Evolutionary conservation across 2,888 invertebrate genomes (phyloP).

Genomic region (Dendrolimus houi): DNA sequence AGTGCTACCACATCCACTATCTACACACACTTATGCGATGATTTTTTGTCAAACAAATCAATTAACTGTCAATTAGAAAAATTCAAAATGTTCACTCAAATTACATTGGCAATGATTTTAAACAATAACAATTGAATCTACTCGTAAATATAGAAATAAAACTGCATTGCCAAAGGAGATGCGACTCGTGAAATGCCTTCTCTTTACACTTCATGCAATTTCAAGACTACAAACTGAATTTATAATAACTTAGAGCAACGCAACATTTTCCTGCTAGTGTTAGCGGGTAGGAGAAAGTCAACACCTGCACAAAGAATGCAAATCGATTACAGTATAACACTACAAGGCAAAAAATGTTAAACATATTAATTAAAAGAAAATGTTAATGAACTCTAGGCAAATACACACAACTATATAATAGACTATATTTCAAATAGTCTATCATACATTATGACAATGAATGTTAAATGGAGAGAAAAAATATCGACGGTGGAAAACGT

Average conservation of each 20-base stretch:
- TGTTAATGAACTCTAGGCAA: slow-evolving; percentile 53
- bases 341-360: slow-evolving; percentile 69
- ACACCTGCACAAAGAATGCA: slow-evolving; percentile 75
- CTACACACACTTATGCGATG: slow-evolving; percentile 57
- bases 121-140: slow-evolving; percentile 22
- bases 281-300: slow-evolving; percentile 72
- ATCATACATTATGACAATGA: slow-evolving; percentile 27
- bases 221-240: slow-evolving; percentile 40
- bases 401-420: slow-evolving; percentile 46
- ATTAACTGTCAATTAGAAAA: slow-evolving; percentile 44
- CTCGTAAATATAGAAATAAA: slow-evolving; percentile 20
- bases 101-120: background rate
- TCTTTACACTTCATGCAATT: slow-evolving; percentile 58
- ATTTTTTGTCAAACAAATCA: slow-evolving; percentile 53
- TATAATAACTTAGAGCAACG: slow-evolving; percentile 60
- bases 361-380: slow-evolving; percentile 51
- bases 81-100: slow-evolving; percentile 7
- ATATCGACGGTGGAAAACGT: slow-evolving; percentile 58
- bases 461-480: slow-evolving; percentile 30
- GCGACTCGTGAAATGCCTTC: slow-evolving; percentile 50
- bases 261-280: slow-evolving; percentile 76
- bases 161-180: slow-evolving; percentile 47
- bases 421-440: slow-evolving; percentile 40
- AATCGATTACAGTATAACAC: slow-evolving; percentile 65
- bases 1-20: slow-evolving; percentile 66